Conservation (phyloP, 2,888 invertebrate genomes). For the Cheilosia impressa region DNA sequence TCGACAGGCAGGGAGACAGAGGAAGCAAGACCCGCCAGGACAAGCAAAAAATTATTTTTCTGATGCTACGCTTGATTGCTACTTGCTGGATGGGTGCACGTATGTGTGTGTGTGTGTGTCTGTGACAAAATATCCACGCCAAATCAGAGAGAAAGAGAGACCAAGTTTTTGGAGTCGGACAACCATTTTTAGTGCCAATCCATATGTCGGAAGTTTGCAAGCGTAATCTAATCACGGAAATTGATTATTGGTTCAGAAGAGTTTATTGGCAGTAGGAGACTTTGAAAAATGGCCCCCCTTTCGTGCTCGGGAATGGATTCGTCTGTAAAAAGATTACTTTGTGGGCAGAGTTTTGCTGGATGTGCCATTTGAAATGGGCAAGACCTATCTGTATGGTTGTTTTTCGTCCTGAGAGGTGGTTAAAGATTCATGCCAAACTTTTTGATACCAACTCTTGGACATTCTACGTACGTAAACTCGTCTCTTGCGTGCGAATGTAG, state of each 20-base stretch:
- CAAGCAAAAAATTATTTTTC: slow-evolving; percentile 56
- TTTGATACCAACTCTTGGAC: background rate
- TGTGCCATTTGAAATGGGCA: background rate
- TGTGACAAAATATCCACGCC: slow-evolving; percentile 45
- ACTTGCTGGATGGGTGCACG: slow-evolving; percentile 34
- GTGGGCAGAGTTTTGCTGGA: background rate
- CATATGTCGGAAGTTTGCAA: slow-evolving; percentile 80
- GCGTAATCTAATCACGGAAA: slow-evolving; percentile 81
- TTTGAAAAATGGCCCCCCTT: slow-evolving; percentile 45
- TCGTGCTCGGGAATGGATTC: background rate
- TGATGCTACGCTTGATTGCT: slow-evolving; percentile 63
- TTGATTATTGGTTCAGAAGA: slow-evolving; percentile 79
- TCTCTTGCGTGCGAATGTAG: too few relatives aligned
- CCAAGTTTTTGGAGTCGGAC: slow-evolving; percentile 65
- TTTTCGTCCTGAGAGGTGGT: slow-evolving; percentile 6
- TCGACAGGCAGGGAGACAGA: slow-evolving; percentile 10
- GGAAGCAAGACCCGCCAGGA: slow-evolving; percentile 41
- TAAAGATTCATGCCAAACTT: slow-evolving; percentile 11
- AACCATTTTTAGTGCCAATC: slow-evolving; percentile 77
- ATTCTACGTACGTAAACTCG: background rate
- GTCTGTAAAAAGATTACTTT: slow-evolving; percentile 9
- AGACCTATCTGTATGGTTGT: background rate
- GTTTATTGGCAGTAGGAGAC: slow-evolving; percentile 66
- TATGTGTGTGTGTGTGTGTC: slow-evolving; percentile 8
- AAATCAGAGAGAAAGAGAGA: slow-evolving; percentile 38